Evolutionary conservation across 2,888 invertebrate genomes (phyloP), one percentile per base, ranked within the genome.

Genomic region (Hemicrepidius hirtus): DNA sequence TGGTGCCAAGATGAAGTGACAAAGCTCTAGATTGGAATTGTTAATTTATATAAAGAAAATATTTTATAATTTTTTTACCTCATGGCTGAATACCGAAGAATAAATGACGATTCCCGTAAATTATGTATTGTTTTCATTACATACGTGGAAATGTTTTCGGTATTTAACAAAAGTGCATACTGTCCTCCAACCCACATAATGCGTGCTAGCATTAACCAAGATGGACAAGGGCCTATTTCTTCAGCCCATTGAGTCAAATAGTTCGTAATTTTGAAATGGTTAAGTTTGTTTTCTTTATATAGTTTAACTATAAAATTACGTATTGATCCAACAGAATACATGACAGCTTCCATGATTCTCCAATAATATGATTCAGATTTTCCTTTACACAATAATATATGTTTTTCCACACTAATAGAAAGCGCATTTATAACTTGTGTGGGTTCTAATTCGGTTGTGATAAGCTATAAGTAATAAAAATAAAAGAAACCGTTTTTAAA

Each of bases 331-430:
- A 74, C 49, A 13, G 66, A 60, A 53, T 57, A 74, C 44, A 74
- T 74, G 6, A 62, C 62, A 12, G 64, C 64, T 35, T 74, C 73
- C 62, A 66, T 60, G 18, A 74, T 53, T 46, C 73, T 65, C 73
- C 73, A 74, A 46, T 67, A 74, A 16, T 74, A 70, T 6, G 73
- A 70, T 49, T 74, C 73, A 0, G 57, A 37, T 37, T 72, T 72
- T 13, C 20, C 16, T 49, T 62, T 68, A 7, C 57, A 53, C 4
- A 63, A 32, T 6, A 32, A 12, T 18, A 60, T 16, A 10, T 71
- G 71, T 16, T 67, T 71, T 41, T 66, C 53, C 1, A 71, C 65
- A 16, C 65, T 53, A 3, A 59, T 57, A 0, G 64, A 49, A 18
- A 70, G 12, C 16, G 65, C 57, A 65, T 70, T 64, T 37, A 65